Evolutionary conservation across 35 echinoderm and acorn worm species (phyloP), one percentile per base, ranked within the genome.

Genomic region (Heliocidaris erythrogramma): DNA sequence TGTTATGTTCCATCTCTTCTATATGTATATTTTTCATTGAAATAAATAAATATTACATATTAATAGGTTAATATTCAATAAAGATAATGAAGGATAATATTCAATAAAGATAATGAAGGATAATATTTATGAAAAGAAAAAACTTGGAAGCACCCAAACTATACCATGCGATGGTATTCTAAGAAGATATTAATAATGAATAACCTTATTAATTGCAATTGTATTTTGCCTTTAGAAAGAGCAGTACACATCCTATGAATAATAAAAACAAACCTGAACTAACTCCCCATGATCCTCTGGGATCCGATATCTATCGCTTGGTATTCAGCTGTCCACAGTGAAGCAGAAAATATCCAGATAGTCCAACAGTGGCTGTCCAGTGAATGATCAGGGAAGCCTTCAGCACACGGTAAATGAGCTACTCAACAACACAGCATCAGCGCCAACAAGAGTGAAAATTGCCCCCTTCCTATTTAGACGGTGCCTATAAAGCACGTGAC

Each of bases 341-440:
- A 24, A 78, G 65, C 65, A 78, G 18, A 78, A 78, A 78, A 78
- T 78, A 78, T 78, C 65, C 21, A n/a, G 65, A 21, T 78, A 78
- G 65, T 78, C 65, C 65, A 5, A 78, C 65, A 78, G 65, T 24
- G 65, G 65, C 21, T 71, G 61, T 71, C 61, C 61, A 24, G 24
- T 78, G 65, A 78, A 78, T 78, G 65, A n/a, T 78, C 65, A 69
- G 65, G 65, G 65, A 21, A 78, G 18, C 65, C 18, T 21, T n/a
- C 18, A 21, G 65, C 65, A 78, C 27, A n/a, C 65, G 65, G 7
- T 78, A 78, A 78, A 78, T n/a, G 65, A 78, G 65, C 65, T 78
- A n/a, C 65, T 78, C 65, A 78, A 78, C 65, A 78, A 78, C 65
- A 78, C 65, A 78, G 65, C 65, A 78, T 78, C 65, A 78, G 65